A percentile compares a stretch with the other conserved stretches of the same genome.
Conservation (phyloP, 2,113 vertebrate species). For the Papio anubis region DNA sequence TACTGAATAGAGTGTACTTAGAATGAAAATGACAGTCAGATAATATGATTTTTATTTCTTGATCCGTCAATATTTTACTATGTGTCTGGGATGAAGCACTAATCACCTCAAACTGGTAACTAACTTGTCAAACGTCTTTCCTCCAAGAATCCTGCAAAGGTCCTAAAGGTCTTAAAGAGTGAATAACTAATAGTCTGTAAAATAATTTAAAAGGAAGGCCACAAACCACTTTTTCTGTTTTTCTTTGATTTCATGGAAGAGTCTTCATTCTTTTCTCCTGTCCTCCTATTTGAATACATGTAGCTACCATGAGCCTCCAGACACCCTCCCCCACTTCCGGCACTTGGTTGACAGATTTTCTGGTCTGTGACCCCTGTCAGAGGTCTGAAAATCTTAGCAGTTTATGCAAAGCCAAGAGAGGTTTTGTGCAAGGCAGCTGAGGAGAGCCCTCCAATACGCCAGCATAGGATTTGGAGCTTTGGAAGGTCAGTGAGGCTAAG, state of each 20-base stretch:
- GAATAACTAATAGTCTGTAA: accelerated
- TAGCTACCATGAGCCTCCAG: accelerated
- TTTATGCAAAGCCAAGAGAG: background rate
- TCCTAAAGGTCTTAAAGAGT: background rate
- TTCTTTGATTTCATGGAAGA: background rate
- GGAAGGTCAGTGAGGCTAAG: background rate
- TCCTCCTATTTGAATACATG: accelerated
- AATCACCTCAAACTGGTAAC: background rate
- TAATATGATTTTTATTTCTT: accelerated
- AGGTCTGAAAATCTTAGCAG: background rate
- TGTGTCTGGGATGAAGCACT: background rate
- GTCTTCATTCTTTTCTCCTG: too few relatives aligned
- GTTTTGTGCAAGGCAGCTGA: background rate
- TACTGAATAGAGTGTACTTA: accelerated
- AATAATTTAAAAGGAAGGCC: background rate
- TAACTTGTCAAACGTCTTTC: background rate
- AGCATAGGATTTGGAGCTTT: background rate
- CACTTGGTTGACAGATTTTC: accelerated
- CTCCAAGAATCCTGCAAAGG: background rate
- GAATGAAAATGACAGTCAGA: background rate
- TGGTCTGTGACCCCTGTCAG: background rate
- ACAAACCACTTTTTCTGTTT: background rate
- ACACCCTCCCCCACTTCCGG: accelerated
- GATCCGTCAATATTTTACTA: accelerated
- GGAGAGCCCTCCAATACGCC: background rate